A percentile compares a stretch with the other conserved stretches of the same genome.
Conservation (phyloP, 2,797 vertebrate species). For the Pangasius krempfi region DNA sequence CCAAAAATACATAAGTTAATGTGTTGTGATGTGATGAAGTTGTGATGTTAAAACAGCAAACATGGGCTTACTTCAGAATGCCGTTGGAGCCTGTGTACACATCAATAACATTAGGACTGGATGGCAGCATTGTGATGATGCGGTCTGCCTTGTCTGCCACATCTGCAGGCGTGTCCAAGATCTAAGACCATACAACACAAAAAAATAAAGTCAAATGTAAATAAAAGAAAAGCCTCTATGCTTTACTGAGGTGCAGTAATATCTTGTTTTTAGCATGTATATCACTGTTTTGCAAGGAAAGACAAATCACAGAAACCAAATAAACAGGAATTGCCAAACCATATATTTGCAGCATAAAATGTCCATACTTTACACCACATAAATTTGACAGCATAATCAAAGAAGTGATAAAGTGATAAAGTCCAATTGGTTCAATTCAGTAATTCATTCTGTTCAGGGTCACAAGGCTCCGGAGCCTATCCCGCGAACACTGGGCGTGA, state of each 20-base stretch:
- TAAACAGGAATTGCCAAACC: neutral
- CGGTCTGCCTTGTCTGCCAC: slow-evolving; percentile 95
- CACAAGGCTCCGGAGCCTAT: neutral
- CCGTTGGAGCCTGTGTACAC: slow-evolving; percentile 92
- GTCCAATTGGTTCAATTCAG: neutral
- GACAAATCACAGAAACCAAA: neutral
- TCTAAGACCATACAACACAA: slow-evolving; percentile 72
- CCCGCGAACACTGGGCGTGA: neutral
- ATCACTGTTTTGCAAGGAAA: neutral
- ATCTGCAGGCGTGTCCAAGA: slow-evolving; percentile 91
- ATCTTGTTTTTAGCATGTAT: too few relatives aligned
- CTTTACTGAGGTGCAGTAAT: neutral
- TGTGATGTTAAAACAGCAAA: neutral
- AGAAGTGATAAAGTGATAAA: too few relatives aligned
- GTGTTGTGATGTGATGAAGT: neutral
- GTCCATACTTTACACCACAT: neutral
- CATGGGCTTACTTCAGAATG: slow-evolving; percentile 85
- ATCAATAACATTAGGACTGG: slow-evolving; percentile 89
- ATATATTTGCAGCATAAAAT: neutral
- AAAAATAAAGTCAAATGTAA: neutral
- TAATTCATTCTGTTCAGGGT: neutral
- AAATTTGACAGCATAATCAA: neutral
- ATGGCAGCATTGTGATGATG: slow-evolving; percentile 98
- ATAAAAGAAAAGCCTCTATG: neutral
- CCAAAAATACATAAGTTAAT: neutral